Evolutionary conservation across 2,888 invertebrate species (phyloP), one percentile per base, ranked within the genome.

Genomic region (Drosophila phalerata): DNA sequence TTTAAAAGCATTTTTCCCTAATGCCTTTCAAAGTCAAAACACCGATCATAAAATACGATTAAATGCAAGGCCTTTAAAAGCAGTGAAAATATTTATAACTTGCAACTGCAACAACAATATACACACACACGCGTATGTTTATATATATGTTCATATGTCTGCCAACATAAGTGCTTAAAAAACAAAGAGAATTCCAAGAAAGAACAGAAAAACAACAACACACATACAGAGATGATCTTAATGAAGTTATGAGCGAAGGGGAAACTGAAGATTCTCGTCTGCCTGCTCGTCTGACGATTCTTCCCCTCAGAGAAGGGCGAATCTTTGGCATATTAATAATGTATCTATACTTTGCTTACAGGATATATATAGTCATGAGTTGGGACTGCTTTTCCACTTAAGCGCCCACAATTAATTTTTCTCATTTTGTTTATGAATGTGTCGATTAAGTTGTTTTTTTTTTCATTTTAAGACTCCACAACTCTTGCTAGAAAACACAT

Each of bases 371-470:
- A 43, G 43, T 38, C 17, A 17, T 15, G 6, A 13, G 9, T 11
- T 19, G 17, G 11, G 13, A 2, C 63, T 49, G 60, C 51, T 67
- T 28, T 72, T 69, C 69, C 82, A 85, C 88, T 83, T 81, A 79
- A 73, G 88, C 85, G 69, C 51, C 64, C 52, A 68, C 82, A 74
- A 88, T 83, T 88, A 88, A 85, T 85, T 69, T 72, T 69, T 58
- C 55, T 53, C 68, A 30, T 66, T 58, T 28, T 30, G 42, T 57
- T 55, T 69, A 67, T 58, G 28, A 61, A 55, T 76, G 76, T 72
- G 85, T 68, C 87, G 85, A 83, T 87, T 82, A 87, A 87, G 82
- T 81, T 87, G 85, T 72, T 84, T 71, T 77, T 70, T 82, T 72
- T 84, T 71, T 77, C 69, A 80, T 84, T 78, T 81, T 66, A 64